Base-by-base conservation (phyloP, 2,888 invertebrate species). In the Hirtodrosophila histrioides region DNA sequence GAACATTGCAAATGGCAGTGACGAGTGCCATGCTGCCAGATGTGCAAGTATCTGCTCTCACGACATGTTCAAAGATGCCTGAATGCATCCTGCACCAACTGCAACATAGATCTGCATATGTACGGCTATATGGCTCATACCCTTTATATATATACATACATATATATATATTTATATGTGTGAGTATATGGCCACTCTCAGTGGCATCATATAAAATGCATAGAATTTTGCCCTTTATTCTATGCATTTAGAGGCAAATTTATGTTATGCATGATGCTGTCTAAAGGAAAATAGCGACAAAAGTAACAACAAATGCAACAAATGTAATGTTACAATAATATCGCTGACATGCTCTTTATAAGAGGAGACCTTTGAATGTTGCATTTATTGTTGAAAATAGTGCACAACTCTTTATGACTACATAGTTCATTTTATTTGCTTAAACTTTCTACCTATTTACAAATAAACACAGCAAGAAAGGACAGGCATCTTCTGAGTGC, bases 141-240 rank as follows among this genome's bases (percentile, higher is more conserved):
- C 24, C 44, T 40, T 31, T 48, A 35, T 36, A 53, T 27, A 17
- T 24, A 33, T 50, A 29, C 39, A 53, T 37, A 23, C 37, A 48
- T 37, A 65, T 31, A 64, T 12, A 57, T 7, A 41, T 27, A 29
- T n/a, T n/a, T 12, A 45, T 56, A 40, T 53, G 45, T 43, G 43
- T 12, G 50, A 33, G 43, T 39, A 57, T 57, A 55, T 64, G 40
- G 78, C 78, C 61, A 63, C 51, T 56, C 53, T 70, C 77, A 60
- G 46, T 45, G 56, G 80, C 70, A 53, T 78, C 64, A 88, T 85
- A 84, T 86, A 75, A 85, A 85, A 85, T 85, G 84, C 84, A 85
- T 85, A 68, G 88, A 85, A 85, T 84, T 80, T 84, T 72, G 17
- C 68, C 45, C 56, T 71, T 65, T 75, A 77, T 84, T 76, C 86